A percentile compares a stretch with the other conserved stretches of the same genome.
Evolutionary conservation across 2,888 invertebrate species (phyloP).

Genomic region (Pyralis farinalis): DNA sequence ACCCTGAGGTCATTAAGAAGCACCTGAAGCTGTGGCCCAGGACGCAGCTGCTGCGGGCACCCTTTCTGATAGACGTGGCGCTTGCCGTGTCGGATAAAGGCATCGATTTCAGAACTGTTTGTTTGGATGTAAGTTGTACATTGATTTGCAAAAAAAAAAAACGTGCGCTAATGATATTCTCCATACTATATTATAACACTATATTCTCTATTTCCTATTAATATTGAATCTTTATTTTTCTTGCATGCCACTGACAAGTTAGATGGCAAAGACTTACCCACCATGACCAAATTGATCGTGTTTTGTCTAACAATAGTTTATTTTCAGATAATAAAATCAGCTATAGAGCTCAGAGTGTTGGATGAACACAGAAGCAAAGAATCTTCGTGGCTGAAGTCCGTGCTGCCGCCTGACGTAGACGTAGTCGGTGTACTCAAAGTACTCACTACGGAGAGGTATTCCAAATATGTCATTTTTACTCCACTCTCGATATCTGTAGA

Average conservation of each 20-base stretch:
- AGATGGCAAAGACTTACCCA: no score
- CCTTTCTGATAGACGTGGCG: constrained; percentile 60
- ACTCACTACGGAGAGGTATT: constrained; percentile 62
- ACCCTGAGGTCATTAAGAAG: constrained; percentile 48
- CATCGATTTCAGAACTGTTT: constrained; percentile 48
- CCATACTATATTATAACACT: no score
- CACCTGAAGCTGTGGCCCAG: constrained; percentile 58
- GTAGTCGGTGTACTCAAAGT: constrained; percentile 54
- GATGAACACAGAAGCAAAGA: constrained; percentile 47
- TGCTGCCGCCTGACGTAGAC: constrained; percentile 54
- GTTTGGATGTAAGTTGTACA: constrained; percentile 60
- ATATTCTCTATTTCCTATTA: no score
- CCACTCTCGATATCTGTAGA: no score
- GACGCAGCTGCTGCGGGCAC: constrained; percentile 52
- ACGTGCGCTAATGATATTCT: no score
- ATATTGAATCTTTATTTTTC: no score
- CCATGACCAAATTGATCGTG: no score
- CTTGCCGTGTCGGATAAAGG: constrained; percentile 58
- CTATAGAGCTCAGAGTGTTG: constrained; percentile 49
- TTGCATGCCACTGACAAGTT: no score
- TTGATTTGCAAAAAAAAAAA: no score
- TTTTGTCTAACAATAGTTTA: no score
- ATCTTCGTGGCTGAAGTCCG: constrained; percentile 55
- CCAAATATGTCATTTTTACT: no score
- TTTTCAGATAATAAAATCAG: constrained; percentile 49